phyloP scores from a whole-genome alignment of 35 echinoderm and acorn worm species.

The Lytechinus variegatus region DNA sequence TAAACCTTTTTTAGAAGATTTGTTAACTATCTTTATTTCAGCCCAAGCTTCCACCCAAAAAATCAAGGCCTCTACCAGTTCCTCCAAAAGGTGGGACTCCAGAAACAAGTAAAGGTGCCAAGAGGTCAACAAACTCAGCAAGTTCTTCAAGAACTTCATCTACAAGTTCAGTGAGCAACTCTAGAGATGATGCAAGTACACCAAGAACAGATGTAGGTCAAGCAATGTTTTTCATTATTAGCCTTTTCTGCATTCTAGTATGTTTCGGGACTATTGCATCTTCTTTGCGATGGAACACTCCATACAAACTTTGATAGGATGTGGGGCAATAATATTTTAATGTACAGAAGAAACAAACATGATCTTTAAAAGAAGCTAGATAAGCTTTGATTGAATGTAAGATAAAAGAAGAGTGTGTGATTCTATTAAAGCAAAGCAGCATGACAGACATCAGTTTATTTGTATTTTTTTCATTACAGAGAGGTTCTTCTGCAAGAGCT shows the following conservation, averaged over 20 bases:
- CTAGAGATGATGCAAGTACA: constrained; percentile 81
- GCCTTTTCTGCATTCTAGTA: too few species aligned
- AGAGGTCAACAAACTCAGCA: constrained; percentile 58
- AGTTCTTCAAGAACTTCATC: constrained; percentile 65
- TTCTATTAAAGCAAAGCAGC: too few species aligned
- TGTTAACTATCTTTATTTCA: neutral
- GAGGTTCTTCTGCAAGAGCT: constrained; percentile 76
- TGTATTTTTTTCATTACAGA: constrained; percentile 1
- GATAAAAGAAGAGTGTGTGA: neutral
- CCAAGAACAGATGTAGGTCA: constrained; percentile 60
- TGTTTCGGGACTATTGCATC: too few species aligned
- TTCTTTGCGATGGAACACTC: neutral
- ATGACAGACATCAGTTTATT: too few species aligned
- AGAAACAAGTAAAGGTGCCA: constrained; percentile 74
- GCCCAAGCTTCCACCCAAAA: constrained; percentile 57
- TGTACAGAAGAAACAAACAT: neutral
- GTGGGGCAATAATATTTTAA: neutral
- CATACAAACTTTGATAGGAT: neutral
- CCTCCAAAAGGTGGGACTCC: constrained; percentile 91
- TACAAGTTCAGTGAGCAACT: constrained; percentile 88
- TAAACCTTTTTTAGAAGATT: neutral
- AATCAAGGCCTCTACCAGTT: constrained; percentile 75
- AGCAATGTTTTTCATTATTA: too few species aligned
- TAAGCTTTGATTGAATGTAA: neutral
- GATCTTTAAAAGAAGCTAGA: too few species aligned